phyloP scores from a whole-genome alignment of 2,888 invertebrate species.

The Frankliniella intonsa region DNA sequence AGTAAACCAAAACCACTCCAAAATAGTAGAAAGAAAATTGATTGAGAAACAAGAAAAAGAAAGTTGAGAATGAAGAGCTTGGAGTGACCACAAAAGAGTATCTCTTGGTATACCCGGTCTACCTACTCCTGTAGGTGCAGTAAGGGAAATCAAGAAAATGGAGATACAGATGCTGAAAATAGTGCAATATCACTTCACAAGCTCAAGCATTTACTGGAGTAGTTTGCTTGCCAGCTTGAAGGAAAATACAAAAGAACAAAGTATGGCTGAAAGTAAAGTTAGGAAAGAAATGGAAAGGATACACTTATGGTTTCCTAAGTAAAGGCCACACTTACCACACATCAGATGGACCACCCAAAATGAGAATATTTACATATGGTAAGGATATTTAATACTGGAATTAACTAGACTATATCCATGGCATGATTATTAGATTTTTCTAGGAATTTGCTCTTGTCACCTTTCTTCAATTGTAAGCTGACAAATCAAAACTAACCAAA shows the following conservation, averaged over 20 bases:
- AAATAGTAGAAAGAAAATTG: background rate
- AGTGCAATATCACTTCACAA: slow-evolving; percentile 19
- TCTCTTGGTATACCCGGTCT: background rate
- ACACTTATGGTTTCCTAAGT: background rate
- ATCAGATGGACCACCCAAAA: background rate
- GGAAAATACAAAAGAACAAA: background rate
- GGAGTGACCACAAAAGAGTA: slow-evolving; percentile 5
- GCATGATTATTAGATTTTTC: background rate
- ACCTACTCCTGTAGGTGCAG: background rate
- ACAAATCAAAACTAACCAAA: background rate
- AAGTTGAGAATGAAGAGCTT: background rate
- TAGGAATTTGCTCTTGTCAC: background rate
- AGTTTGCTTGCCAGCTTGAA: background rate
- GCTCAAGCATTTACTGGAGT: background rate
- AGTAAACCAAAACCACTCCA: background rate
- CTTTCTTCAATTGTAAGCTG: background rate
- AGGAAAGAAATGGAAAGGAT: background rate
- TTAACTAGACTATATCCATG: background rate
- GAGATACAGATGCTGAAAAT: background rate
- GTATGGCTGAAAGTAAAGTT: background rate
- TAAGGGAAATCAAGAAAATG: background rate
- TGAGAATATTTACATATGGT: background rate
- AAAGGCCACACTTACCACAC: background rate
- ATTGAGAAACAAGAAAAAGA: background rate
- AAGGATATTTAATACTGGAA: slow-evolving; percentile 11